Base-by-base conservation (phyloP, 2,797 vertebrate genomes). In the Diceros bicornis region DNA sequence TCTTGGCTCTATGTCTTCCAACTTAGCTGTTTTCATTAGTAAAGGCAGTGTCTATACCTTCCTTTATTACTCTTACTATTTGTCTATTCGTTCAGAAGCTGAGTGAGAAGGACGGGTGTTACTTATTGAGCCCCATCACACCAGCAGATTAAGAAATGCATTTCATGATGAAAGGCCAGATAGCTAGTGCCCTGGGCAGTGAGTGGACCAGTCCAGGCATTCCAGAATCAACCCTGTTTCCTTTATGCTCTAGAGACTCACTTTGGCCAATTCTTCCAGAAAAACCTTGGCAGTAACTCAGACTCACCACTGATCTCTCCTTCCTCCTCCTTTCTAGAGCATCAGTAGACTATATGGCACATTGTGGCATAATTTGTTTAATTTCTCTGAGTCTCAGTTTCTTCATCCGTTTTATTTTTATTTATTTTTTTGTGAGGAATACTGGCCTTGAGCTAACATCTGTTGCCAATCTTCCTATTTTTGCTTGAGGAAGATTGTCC, bases 21-120 rank as follows among this genome's bases (percentile, higher is more conserved):
- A 2, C 2, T 29, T 89, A 61, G 1, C 13, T 17, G 52, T 87
- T 89, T 69, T 72, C 57, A 32, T 32, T 52, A 78, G 16, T 37
- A 20, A 64, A 44, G 37, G 16, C 23, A 41, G 9, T 41, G 8
- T 71, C 29, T 86, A 23, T 5, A 59, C 14, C 12, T 62, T n/a
- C 1, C 0, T 79, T 17, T 64, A 3, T 78, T 79, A 57, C 20
- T 95, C 44, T 68, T 88, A 27, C n/a, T 61, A 0, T 64, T 87
- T 93, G 10, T 52, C 17, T 66, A 27, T 81, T 44, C 82, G 17
- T 59, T 97, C 27, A 78, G 61, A 93, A 95, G 59, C 55, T 75
- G 41, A 92, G 7, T 71, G 29, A 92, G 52, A 61, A 64, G 16
- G 44, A 95, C 23, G 4, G 21, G 2, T 87, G 7, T 41, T 69